Base-by-base conservation (phyloP, 2,888 invertebrate genomes). In the Pemphredon lugubris region DNA sequence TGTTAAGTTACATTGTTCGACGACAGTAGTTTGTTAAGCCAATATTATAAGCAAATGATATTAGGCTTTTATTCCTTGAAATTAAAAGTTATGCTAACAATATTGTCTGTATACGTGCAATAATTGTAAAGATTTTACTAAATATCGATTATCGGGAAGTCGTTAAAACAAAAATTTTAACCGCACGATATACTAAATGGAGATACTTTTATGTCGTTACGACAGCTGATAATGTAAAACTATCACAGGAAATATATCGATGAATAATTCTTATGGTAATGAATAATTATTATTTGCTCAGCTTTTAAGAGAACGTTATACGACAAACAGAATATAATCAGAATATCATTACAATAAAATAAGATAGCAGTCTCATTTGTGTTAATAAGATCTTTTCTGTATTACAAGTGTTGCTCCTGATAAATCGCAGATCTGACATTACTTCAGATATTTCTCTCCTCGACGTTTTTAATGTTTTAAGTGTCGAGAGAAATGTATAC, bases 211-310 rank as follows among this genome's bases (percentile, higher is more conserved):
- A 14, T 4, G 21, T 37, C 45, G 50, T 60, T 39, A 61, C 39
- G 59, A 42, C 42, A 63, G 42, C 37, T 61, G 58, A 60, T 73
- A 64, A 78, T 32, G 50, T 42, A 54, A 70, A 23, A 65, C 65
- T 77, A 71, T 77, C 74, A 79, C 67, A 70, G 73, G 40, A 59
- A 59, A 58, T 57, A 21, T 40, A 65, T 60, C 37, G 32, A 42
- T 51, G 50, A 55, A 69, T 74, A 42, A 67, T 73, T 57, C 59
- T 47, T 40, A 67, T 50, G 34, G 48, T 54, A 59, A 55, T 59
- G 26, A 68, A 51, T 60, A 32, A 48, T 60, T 40, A 44, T 50
- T 64, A 65, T 30, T 54, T 21, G 14, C 13, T 65, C 18, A 59
- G 42, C 14, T 55, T 32, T 59, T 37, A 45, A 37, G 30, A 48